Conservation (phyloP, 2,797 vertebrate genomes). For the Phalloptychus januarius region DNA sequence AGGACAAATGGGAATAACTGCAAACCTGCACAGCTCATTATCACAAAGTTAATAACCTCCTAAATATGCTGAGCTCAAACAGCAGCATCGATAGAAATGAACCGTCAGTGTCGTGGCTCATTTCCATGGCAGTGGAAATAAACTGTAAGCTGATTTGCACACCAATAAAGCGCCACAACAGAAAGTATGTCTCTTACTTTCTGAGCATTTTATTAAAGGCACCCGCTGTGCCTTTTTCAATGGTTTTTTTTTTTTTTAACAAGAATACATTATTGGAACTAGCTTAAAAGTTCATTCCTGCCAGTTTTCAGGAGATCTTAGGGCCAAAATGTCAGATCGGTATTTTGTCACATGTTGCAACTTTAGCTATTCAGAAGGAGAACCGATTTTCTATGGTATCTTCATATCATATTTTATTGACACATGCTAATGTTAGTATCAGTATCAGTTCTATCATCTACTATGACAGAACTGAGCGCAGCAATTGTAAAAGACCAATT, state of each 20-base stretch:
- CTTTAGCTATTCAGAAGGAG: neutral
- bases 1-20: neutral
- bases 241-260: neutral
- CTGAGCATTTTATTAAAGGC: neutral
- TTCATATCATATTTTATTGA: neutral
- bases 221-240: neutral
- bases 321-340: neutral
- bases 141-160: neutral
- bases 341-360: neutral
- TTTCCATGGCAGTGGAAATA: neutral
- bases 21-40: neutral
- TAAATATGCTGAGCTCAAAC: conserved; percentile 2
- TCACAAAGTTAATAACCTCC: neutral
- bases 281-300: neutral
- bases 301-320: neutral
- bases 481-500: neutral
- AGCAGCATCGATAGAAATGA: neutral
- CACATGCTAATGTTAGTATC: neutral
- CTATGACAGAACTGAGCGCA: neutral
- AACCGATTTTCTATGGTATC: neutral
- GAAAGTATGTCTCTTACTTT: neutral
- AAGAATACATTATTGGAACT: neutral
- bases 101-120: too few relatives aligned
- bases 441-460: too few relatives aligned
- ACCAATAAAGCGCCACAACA: neutral